Conservation (phyloP, 2,888 invertebrate species). For the Perithous albicinctus region DNA sequence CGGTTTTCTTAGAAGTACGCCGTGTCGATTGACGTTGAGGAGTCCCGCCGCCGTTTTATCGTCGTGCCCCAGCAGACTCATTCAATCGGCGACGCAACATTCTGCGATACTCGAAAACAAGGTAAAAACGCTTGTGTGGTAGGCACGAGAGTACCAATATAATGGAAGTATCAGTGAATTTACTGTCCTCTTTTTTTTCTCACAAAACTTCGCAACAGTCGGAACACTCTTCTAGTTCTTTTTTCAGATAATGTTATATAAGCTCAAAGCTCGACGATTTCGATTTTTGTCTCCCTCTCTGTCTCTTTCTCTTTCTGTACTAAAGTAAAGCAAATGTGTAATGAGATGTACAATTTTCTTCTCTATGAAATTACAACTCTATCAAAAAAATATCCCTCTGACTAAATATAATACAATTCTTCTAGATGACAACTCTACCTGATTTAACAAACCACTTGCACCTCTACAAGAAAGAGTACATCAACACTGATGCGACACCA, state of each 20-base stretch:
- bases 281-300: background rate
- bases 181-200: background rate
- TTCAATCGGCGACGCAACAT: constrained; percentile 70
- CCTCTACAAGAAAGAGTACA: too few species aligned
- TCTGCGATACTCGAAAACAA: constrained; percentile 56
- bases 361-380: background rate
- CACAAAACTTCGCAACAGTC: background rate
- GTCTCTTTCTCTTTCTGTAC: background rate
- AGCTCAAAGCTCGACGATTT: background rate
- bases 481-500: too few species aligned
- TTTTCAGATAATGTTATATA: constrained; percentile 36
- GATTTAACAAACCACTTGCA: too few species aligned
- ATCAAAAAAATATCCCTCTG: too few species aligned
- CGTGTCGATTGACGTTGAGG: constrained; percentile 68
- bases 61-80: constrained; percentile 66
- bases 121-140: constrained; percentile 36
- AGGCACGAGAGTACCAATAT: background rate
- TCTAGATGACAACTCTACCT: too few species aligned
- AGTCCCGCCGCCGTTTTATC: constrained; percentile 54
- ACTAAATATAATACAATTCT: too few species aligned
- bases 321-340: background rate
- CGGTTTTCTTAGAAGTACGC: constrained; percentile 75
- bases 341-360: background rate
- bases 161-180: too few species aligned
- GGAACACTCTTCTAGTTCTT: background rate